These are phyloP conservation scores for Phrynocephalus forsythii DNA, from an alignment of 2,797 vertebrate species.

Conservation along the genomic window DNA sequence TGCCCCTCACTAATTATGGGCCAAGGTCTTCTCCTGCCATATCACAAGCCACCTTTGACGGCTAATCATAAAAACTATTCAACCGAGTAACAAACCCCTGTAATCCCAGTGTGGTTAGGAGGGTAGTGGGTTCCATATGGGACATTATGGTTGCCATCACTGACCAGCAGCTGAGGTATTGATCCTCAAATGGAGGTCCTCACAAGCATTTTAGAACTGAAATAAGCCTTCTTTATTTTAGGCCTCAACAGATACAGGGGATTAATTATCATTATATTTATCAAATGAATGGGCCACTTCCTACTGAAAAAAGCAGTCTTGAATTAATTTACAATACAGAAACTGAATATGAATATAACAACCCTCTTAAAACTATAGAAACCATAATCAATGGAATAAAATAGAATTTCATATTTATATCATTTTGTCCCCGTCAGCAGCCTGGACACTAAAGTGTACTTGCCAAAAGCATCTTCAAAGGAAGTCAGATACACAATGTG, in stretches of 20 bases:
- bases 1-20: neutral
- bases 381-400: too few relatives aligned
- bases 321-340: neutral
- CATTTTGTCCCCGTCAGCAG: neutral
- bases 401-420: neutral
- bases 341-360: neutral
- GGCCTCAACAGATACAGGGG: neutral
- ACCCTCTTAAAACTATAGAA: neutral
- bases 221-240: neutral
- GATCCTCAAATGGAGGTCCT: neutral
- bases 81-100: neutral
- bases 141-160: neutral
- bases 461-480: neutral
- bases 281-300: neutral
- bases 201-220: neutral
- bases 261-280: neutral
- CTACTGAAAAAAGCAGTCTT: neutral
- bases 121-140: neutral
- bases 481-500: neutral
- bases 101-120: neutral
- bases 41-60: too few relatives aligned
- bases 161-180: neutral
- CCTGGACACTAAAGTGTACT: neutral
- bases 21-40: too few relatives aligned
- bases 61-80: neutral